Evolutionary conservation across 2,797 vertebrate genomes (phyloP).

Genomic region (Galagoides demidoff): DNA sequence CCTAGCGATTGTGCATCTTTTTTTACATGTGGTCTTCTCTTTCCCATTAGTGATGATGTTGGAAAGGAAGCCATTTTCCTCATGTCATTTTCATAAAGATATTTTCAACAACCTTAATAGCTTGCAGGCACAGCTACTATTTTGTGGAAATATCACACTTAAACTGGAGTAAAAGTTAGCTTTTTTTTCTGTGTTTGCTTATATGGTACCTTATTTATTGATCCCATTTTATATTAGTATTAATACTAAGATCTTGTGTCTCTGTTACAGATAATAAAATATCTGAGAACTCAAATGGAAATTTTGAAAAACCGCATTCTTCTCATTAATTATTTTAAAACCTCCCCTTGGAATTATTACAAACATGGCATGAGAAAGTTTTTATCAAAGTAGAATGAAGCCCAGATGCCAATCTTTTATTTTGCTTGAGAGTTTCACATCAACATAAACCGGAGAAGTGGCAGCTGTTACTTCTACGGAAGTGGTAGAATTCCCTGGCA

Average conservation of each 20-base stretch:
- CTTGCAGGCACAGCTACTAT: neutral
- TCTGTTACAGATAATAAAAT: slow-evolving; percentile 29
- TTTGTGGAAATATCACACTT: neutral
- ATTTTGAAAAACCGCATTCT: slow-evolving; percentile 47
- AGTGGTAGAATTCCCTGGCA: neutral
- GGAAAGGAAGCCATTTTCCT: neutral
- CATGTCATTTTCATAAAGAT: slow-evolving; percentile 5
- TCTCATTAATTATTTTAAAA: slow-evolving; percentile 59
- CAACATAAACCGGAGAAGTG: neutral
- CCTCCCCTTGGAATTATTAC: slow-evolving; percentile 19
- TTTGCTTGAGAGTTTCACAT: slow-evolving; percentile 33
- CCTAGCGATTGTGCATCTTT: neutral
- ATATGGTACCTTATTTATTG: slow-evolving; percentile 37
- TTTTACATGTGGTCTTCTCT: neutral
- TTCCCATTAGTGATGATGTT: neutral
- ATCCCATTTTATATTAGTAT: neutral
- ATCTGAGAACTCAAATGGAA: neutral
- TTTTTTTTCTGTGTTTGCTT: slow-evolving; percentile 15
- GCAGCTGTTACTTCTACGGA: slow-evolving; percentile 31
- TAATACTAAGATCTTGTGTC: slow-evolving; percentile 37
- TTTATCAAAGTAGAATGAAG: slow-evolving; percentile 52
- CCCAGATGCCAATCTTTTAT: slow-evolving; percentile 49
- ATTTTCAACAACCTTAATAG: neutral
- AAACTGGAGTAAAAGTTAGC: neutral
- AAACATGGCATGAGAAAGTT: slow-evolving; percentile 34